Evolutionary conservation across 2,888 invertebrate genomes (phyloP), one percentile per base, ranked within the genome.

Genomic region (Napeogenes inachia): DNA sequence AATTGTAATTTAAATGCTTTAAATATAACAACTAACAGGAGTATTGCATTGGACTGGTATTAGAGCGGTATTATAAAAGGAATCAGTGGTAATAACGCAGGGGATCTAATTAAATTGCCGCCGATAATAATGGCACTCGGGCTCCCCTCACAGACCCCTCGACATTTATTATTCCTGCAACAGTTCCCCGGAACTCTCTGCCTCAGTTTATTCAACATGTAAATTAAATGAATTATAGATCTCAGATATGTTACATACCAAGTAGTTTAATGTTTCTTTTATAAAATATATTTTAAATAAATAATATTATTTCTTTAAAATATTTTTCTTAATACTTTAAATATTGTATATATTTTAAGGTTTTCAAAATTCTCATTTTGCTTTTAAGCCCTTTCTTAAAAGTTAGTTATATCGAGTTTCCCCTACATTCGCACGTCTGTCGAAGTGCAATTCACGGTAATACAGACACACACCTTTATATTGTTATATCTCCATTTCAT

Each of bases 21-120:
- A 71, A 75, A 69, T 66, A 68, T 66, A 69, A 69, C 69, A 73
- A 72, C 73, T 73, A 75, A 79, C 75, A 75, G 64, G 67, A 67
- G 72, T 67, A 71, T 61, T 78, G 75, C 76, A 75, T 69, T 66
- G 75, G 76, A 71, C 75, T 74, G 79, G 75, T 82, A 84, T 87
- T 84, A 87, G 82, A 81, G 77, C 77, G 80, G 81, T 78, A 86
- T 87, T 89, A 85, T 82, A 85, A 84, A 86, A 84, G 81, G 86
- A 89, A 89, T 89, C 89, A 86, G 85, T 82, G 84, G 87, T 86
- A 87, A 85, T 89, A 88, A 82, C 80, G 83, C 77, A 81, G 86
- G 87, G 89, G 85, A 84, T 89, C 86, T 89, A 90, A 90, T 90
- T 90, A 89, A 90, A 90, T 89, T 88, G 89, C 87, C 83, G 81